Evolutionary conservation across 1,140 invertebrate genomes (phyloP).

Genomic region (Penaeus indicus): DNA sequence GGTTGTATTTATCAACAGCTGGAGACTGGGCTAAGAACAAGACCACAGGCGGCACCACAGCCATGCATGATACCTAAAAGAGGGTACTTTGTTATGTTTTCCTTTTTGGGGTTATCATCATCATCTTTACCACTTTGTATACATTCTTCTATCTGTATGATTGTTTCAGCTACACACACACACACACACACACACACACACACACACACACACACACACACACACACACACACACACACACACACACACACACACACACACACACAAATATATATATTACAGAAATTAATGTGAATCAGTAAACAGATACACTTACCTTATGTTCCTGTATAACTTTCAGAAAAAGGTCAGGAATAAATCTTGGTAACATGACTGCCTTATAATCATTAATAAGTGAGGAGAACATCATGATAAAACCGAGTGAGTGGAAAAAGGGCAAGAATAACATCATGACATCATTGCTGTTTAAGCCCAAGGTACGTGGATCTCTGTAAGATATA

Average conservation of each 20-base stretch:
- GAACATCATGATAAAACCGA: slow-evolving; percentile 14
- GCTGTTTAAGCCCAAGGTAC: not conserved
- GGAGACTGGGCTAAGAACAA: not conserved
- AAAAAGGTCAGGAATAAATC: not conserved
- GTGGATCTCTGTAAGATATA: not conserved
- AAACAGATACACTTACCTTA: not conserved
- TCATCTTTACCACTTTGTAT: no score
- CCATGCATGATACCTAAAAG: slow-evolving; percentile 1
- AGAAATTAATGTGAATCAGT: no score
- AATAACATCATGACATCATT: slow-evolving; percentile 3
- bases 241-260: no score
- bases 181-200: no score
- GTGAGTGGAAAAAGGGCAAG: not conserved
- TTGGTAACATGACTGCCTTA: slow-evolving; percentile 1
- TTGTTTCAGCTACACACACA: no score
- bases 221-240: no score
- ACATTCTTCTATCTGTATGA: no score
- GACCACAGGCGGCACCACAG: not conserved
- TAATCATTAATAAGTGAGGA: not conserved
- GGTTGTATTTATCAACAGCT: not conserved
- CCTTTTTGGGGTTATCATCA: not conserved
- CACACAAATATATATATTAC: no score
- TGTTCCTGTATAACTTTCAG: slow-evolving; percentile 1
- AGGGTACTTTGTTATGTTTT: not conserved
- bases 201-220: no score